Evolutionary conservation across 2,888 invertebrate genomes (phyloP).

Genomic region (Mesorhabditis spiculigera): DNA sequence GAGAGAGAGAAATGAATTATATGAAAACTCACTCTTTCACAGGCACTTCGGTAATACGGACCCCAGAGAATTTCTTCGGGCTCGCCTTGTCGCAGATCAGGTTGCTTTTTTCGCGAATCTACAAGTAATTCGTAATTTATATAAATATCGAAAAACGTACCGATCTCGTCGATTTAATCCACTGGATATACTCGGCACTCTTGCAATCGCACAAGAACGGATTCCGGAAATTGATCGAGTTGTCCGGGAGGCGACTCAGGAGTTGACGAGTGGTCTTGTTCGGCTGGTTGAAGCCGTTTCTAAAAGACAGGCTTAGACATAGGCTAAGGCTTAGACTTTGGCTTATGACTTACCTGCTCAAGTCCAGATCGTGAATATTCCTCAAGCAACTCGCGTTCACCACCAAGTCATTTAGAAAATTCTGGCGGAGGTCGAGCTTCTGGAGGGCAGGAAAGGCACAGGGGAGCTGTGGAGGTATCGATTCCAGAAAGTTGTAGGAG

Average conservation of each 20-base stretch:
- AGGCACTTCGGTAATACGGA: constrained; percentile 46
- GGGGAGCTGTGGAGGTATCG: constrained; percentile 48
- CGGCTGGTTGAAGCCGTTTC: constrained; percentile 46
- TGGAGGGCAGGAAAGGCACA: constrained; percentile 53
- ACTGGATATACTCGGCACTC: constrained; percentile 42
- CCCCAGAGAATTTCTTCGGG: constrained; percentile 43
- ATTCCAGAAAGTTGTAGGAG: constrained; percentile 52
- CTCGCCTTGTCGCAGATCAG: constrained; percentile 48
- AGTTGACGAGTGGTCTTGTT: constrained; percentile 39
- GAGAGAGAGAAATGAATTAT: no score
- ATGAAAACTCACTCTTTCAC: constrained; percentile 20
- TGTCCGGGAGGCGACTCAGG: constrained; percentile 32
- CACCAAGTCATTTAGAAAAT: constrained; percentile 45
- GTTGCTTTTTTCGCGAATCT: constrained; percentile 50
- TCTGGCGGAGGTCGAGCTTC: constrained; percentile 48
- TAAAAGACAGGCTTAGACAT: no score
- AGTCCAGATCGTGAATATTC: constrained; percentile 40
- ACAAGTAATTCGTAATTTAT: constrained; percentile 19
- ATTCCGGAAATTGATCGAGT: constrained; percentile 39
- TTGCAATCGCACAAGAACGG: constrained; percentile 53
- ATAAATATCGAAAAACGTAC: constrained; percentile 20
- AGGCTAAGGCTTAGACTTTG: background rate
- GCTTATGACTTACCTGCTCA: constrained; percentile 37
- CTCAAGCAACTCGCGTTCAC: constrained; percentile 49
- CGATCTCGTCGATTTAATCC: constrained; percentile 45